Conservation (phyloP, 1,140 invertebrate species). For the Pinna nobilis region DNA sequence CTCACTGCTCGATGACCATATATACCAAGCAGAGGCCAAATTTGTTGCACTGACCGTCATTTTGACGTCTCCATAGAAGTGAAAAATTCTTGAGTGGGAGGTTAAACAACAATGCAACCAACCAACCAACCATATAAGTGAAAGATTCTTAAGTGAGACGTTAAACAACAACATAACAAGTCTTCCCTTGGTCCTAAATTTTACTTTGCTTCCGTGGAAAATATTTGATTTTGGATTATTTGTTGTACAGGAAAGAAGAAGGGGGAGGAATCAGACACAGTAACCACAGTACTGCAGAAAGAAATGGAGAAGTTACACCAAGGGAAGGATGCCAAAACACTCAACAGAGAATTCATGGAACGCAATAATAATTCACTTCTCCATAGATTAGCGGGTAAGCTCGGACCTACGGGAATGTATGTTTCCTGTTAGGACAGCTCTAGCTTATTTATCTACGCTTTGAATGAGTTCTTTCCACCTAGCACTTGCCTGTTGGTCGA, state of each 20-base stretch:
- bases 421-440: no score
- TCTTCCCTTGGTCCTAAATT: no score
- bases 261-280: conserved; percentile 77
- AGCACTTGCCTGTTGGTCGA: background rate
- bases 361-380: conserved; percentile 80
- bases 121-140: no score
- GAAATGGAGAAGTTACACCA: conserved; percentile 82
- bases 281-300: conserved; percentile 84
- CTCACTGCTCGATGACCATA: no score
- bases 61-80: no score
- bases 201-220: background rate
- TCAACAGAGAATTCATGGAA: conserved; percentile 84
- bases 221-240: background rate
- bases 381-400: conserved; percentile 82
- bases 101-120: no score
- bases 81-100: no score
- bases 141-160: no score
- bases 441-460: background rate
- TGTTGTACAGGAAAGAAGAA: conserved; percentile 56
- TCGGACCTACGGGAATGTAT: no score
- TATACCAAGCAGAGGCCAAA: no score
- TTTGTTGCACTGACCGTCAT: no score
- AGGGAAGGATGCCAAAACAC: conserved; percentile 78
- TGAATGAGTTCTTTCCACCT: background rate
- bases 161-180: no score